Evolutionary conservation across 2,888 invertebrate species (phyloP).

Genomic region (Eutolmus rufibarbis): DNA sequence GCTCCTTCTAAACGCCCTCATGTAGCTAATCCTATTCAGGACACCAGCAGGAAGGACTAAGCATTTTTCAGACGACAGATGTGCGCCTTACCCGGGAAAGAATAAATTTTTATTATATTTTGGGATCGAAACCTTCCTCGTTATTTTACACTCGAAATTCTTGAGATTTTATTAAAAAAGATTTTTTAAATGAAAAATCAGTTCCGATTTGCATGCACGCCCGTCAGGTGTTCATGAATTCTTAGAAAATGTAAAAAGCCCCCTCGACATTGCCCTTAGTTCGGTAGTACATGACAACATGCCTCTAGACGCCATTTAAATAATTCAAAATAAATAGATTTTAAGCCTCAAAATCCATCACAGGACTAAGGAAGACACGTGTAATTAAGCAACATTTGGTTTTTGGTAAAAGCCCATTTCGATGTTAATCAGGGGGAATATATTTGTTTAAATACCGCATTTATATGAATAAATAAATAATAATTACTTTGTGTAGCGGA

Average conservation of each 20-base stretch:
- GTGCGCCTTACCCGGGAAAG: neutral
- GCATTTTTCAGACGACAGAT: constrained; percentile 26
- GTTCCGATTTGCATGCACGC: constrained; percentile 10
- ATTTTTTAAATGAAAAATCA: constrained; percentile 34
- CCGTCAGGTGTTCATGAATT: constrained; percentile 12
- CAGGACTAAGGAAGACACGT: neutral
- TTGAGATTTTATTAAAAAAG: neutral
- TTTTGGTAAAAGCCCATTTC: neutral
- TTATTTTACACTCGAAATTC: constrained; percentile 8
- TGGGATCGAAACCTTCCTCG: neutral
- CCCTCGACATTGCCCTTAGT: neutral
- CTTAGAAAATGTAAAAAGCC: neutral
- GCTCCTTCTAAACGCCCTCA: neutral
- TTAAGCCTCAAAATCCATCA: neutral
- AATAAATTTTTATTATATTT: constrained; percentile 35
- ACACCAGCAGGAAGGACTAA: constrained; percentile 21
- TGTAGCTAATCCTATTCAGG: neutral
- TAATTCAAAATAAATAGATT: neutral
- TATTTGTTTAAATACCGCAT: neutral
- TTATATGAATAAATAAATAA: neutral
- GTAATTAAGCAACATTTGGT: neutral
- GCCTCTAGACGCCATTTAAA: neutral
- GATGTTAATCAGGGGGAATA: neutral
- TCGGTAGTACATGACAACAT: neutral
- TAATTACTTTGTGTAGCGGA: no score